Evolutionary conservation across 2,113 vertebrate species (phyloP).

Genomic region (Oceanodroma tethys): DNA sequence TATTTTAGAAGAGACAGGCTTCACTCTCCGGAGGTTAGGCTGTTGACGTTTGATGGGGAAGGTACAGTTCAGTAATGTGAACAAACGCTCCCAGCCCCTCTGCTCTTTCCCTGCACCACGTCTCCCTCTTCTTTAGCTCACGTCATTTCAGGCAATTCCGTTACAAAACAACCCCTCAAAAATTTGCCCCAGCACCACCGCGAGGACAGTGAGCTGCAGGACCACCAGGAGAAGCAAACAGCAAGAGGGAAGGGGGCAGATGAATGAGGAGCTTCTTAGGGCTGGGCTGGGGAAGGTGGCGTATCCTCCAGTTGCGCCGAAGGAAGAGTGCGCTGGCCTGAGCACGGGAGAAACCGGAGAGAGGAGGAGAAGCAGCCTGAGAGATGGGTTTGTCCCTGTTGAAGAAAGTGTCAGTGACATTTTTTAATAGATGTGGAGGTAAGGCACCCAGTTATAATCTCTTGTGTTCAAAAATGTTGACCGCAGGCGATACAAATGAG

Average conservation of each 20-base stretch:
- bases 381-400: accelerated
- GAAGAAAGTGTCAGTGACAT: neutral
- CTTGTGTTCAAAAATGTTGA: neutral
- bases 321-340: neutral
- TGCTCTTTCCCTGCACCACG: accelerated
- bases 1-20: neutral
- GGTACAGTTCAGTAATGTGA: neutral
- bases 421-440: neutral
- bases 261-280: accelerated
- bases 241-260: neutral
- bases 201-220: neutral
- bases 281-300: accelerated
- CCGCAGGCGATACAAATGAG: neutral
- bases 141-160: neutral
- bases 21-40: neutral
- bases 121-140: neutral
- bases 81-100: accelerated
- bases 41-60: accelerated
- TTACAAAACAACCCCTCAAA: neutral
- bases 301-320: accelerated
- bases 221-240: accelerated
- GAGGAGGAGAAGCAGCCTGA: neutral
- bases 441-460: neutral
- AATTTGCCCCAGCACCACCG: neutral
- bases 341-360: neutral